These are phyloP conservation scores for Cyanoramphus novaezelandiae DNA, from an alignment of 2,113 vertebrate species.

Conservation along the genomic window DNA sequence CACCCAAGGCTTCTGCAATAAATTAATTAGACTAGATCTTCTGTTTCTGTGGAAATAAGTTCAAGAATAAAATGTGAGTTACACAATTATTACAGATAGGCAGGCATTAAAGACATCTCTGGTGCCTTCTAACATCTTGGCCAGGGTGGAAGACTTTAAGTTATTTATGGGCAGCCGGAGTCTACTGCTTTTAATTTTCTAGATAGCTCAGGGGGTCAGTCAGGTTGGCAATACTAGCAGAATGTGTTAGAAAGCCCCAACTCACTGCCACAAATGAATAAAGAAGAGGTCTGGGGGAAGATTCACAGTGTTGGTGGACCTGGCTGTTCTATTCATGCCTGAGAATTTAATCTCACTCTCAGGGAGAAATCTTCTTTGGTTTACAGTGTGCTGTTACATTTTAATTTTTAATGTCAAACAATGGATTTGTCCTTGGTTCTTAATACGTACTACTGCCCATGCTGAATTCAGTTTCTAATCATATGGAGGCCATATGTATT, in stretches of 20 bases:
- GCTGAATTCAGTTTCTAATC: slow-evolving; percentile 32
- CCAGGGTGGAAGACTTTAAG: neutral
- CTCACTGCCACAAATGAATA: neutral
- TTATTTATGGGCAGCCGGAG: slow-evolving; percentile 29
- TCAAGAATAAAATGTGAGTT: slow-evolving; percentile 1
- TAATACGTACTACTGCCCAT: neutral
- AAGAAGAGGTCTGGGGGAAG: neutral
- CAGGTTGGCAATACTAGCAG: neutral
- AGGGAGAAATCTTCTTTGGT: neutral
- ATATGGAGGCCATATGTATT: slow-evolving; percentile 44
- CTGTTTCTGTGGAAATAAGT: neutral
- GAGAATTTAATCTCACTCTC: neutral
- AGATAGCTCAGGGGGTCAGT: neutral
- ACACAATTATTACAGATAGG: neutral
- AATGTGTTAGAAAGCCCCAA: neutral
- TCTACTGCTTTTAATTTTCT: slow-evolving; percentile 38
- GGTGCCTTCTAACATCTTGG: neutral
- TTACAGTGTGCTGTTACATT: neutral
- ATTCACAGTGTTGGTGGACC: neutral
- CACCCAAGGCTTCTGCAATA: neutral
- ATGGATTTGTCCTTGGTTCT: neutral
- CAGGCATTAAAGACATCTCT: neutral
- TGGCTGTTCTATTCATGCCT: neutral
- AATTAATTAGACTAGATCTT: neutral
- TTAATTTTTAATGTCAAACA: neutral